phyloP scores from a whole-genome alignment of 1,140 invertebrate genomes.

The Fopius arisanus region DNA sequence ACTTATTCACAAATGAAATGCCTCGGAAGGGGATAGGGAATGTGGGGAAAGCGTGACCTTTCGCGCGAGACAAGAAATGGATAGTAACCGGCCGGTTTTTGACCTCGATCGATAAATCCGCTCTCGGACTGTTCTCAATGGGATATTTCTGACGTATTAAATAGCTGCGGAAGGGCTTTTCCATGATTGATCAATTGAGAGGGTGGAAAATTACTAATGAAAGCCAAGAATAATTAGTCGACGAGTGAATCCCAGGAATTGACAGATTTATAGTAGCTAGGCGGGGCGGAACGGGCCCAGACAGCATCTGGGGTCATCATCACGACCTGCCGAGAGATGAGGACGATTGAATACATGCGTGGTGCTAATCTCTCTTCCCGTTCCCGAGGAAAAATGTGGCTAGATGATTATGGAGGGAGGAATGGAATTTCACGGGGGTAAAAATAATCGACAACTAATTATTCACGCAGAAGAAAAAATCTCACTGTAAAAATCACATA shows the following conservation, averaged over 20 bases:
- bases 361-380: background rate
- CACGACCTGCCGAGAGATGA: background rate
- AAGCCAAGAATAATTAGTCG: background rate
- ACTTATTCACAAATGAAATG: background rate
- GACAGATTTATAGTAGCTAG: background rate
- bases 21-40: background rate
- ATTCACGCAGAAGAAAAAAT: no score
- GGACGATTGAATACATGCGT: background rate
- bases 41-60: constrained; percentile 19
- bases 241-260: background rate
- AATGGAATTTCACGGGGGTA: background rate
- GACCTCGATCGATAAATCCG: constrained; percentile 1
- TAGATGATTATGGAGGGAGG: no score
- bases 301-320: background rate
- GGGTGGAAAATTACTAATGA: background rate
- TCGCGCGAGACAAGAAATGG: background rate
- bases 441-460: background rate
- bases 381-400: background rate
- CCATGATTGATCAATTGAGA: background rate
- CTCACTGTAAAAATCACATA: no score
- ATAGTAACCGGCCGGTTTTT: background rate
- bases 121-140: background rate
- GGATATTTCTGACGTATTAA: background rate
- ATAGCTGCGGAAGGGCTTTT: background rate
- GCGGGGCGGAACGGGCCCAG: background rate